Base-by-base conservation (phyloP, 1,140 invertebrate species). In the Magallana angulata region DNA sequence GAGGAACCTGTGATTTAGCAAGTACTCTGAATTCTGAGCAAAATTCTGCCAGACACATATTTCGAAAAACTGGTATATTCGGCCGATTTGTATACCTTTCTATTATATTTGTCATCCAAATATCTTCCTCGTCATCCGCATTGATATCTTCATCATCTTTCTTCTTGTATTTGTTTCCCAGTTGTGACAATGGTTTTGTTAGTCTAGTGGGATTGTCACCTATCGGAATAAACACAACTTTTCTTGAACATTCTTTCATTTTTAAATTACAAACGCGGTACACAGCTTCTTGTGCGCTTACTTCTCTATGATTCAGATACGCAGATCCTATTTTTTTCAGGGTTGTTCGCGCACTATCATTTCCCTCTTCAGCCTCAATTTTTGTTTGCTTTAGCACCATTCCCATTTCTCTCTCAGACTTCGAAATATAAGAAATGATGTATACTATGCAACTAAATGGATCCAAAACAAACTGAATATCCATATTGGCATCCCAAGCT, bases 41-140 rank as follows among this genome's bases (percentile, higher is more conserved):
- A 56, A 90, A 90, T 71, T n/a, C 64, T n/a, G 86, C 89, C 8
- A 88, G 30, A 84, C 87, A 90, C 87, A 88, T 85, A 12, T 64
- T 59, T 18, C 68, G 9, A 82, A 87, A 82, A n/a, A 12, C 36
- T 62, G 18, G 8, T 7, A 6, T 14, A 11, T 36, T n/a, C n/a
- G 85, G 85, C n/a, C 86, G 11, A 6, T 16, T 82, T 36, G 30
- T 18, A 57, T 87, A 87, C 56, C 57, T 80, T 9, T 88, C 87
- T 56, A 80, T 9, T 8, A 88, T 76, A 11, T 36, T 62, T 12
- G 71, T 60, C 68, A 80, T 80, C 68, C 83, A 87, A n/a, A 84
- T 84, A 7, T 88, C 83, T 56, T 82, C 71, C 8, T 80, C 71
- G 24, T 64, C 24, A n/a, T 87, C 59, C 71, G 36, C 36, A 36